phyloP scores from a whole-genome alignment of 2,113 vertebrate genomes.

The Megatriorchis doriae region DNA sequence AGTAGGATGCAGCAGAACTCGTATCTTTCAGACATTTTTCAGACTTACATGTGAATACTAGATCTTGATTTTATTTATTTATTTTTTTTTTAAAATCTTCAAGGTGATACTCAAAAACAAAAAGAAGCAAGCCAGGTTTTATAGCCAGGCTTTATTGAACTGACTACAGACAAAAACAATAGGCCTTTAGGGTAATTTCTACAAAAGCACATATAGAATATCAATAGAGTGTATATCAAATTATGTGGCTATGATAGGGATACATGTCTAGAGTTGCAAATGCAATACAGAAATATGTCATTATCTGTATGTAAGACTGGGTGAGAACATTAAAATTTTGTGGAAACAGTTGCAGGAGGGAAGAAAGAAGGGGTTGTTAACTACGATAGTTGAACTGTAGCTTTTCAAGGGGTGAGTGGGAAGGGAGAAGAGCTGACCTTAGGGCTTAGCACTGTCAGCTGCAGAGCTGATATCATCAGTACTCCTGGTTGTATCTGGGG shows the following conservation, averaged over 20 bases:
- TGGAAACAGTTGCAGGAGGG: neutral
- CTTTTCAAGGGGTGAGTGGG: neutral
- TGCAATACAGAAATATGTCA: neutral
- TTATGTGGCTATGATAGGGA: neutral
- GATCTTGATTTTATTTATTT: neutral
- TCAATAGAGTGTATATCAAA: neutral
- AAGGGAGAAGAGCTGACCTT: neutral
- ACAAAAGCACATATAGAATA: neutral
- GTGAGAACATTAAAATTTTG: neutral
- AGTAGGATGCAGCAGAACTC: neutral
- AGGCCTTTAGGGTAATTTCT: neutral
- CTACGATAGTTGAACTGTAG: neutral
- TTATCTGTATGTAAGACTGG: neutral
- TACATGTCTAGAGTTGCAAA: neutral
- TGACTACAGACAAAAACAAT: neutral
- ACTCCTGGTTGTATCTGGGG: neutral
- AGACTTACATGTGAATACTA: rapidly evolving
- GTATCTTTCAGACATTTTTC: neutral
- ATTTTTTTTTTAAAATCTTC: neutral
- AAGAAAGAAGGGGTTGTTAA: neutral
- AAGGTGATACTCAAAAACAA: neutral
- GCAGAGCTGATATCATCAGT: neutral
- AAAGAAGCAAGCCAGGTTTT: neutral
- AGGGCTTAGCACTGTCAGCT: neutral
- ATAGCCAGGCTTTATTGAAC: neutral